Percentiles rank a stretch among this genome's conserved stretches.
phyloP scores from a whole-genome alignment of 1,140 invertebrate genomes.

The Leptinotarsa undecemlineata region DNA sequence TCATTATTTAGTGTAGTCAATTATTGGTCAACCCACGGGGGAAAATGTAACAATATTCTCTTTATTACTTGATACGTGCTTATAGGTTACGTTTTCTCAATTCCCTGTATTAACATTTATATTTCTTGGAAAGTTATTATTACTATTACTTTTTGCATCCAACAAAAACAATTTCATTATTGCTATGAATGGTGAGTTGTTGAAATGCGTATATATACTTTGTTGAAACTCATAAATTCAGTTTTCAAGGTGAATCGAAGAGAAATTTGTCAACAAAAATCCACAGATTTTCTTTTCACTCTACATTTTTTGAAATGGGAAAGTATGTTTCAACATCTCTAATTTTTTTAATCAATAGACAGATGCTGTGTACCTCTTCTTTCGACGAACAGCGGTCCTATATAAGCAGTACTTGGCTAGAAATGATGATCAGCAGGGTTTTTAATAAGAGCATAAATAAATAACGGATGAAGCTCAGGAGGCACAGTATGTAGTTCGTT shows the following conservation, averaged over 20 bases:
- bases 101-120: too few relatives aligned
- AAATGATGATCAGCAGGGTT: conserved; percentile 37
- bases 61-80: too few relatives aligned
- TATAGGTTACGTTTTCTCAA: too few relatives aligned
- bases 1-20: too few relatives aligned
- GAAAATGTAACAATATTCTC: too few relatives aligned
- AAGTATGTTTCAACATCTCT: background rate
- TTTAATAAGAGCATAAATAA: conserved; percentile 34
- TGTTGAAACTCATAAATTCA: background rate
- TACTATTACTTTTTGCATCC: too few relatives aligned
- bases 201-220: background rate
- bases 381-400: conserved; percentile 26
- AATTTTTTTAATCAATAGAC: too few relatives aligned
- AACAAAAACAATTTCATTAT: too few relatives aligned
- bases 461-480: background rate
- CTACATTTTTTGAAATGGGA: conserved; percentile 7
- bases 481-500: background rate
- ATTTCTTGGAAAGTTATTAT: too few relatives aligned
- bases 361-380: too few relatives aligned
- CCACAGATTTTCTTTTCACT: conserved; percentile 26
- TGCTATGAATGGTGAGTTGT: too few relatives aligned
- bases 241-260: background rate
- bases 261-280: background rate
- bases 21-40: too few relatives aligned
- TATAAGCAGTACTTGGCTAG: conserved; percentile 38